These are phyloP conservation scores for Eucera pruinosa DNA, from an alignment of 2,888 invertebrate genomes.

Conservation along the genomic window DNA sequence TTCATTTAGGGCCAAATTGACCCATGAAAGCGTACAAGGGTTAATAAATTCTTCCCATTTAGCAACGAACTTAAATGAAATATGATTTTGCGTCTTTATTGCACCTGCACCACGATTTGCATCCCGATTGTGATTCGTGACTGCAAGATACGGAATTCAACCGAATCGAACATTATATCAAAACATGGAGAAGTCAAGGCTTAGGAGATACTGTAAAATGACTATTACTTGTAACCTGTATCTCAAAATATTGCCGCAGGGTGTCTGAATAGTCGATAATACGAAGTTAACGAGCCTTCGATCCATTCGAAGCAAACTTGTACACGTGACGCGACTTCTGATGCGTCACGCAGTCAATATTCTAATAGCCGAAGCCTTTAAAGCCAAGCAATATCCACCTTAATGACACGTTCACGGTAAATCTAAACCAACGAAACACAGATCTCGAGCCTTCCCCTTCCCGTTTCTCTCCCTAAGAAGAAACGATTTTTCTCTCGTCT, in stretches of 20 bases:
- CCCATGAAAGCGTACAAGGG: no score
- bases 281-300: constrained; percentile 6
- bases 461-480: background rate
- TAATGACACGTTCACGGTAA: constrained; percentile 9
- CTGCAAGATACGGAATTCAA: no score
- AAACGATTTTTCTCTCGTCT: constrained; percentile 7
- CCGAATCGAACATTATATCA: no score
- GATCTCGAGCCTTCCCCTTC: background rate
- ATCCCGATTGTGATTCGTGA: no score
- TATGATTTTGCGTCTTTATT: no score
- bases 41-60: no score
- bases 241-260: background rate
- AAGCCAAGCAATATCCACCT: background rate
- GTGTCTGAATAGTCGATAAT: background rate
- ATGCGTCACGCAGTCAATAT: constrained; percentile 4
- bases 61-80: no score
- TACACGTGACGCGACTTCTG: constrained; percentile 17
- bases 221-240: no score
- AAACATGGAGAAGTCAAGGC: no score
- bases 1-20: no score
- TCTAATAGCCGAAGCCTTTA: background rate
- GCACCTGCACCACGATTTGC: no score
- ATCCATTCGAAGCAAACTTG: background rate
- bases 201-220: no score
- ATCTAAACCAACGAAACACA: background rate